Conservation (phyloP, 2,113 vertebrate genomes). For the Takifugu bimaculatus region DNA sequence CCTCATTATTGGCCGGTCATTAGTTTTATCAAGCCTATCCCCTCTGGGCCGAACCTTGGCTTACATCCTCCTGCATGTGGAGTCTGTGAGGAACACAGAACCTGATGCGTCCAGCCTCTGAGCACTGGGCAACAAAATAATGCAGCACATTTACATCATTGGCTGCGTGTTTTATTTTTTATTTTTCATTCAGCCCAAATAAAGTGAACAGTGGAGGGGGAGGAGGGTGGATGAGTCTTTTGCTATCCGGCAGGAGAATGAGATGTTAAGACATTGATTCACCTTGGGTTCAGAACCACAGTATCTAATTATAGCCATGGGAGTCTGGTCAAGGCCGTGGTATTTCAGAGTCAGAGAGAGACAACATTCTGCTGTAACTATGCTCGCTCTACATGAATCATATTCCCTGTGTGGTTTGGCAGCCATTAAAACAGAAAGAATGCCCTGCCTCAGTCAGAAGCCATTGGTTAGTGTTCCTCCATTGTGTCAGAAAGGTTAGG, state of each 20-base stretch:
- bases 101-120: conserved; percentile 22
- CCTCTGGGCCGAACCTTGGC: conserved; percentile 31
- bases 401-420: conserved; percentile 67
- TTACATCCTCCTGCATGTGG: conserved; percentile 14
- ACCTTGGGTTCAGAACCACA: conserved; percentile 69
- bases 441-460: conserved; percentile 64
- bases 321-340: conserved; percentile 68
- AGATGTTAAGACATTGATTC: conserved; percentile 70
- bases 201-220: conserved; percentile 16
- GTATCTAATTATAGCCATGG: conserved; percentile 70
- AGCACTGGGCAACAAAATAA: conserved; percentile 52
- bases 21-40: conserved; percentile 58
- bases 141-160: conserved; percentile 46
- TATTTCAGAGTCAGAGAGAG: conserved; percentile 60
- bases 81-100: conserved; percentile 38
- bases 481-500: conserved; percentile 58
- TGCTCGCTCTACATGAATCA: conserved; percentile 70
- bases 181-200: conserved; percentile 53
- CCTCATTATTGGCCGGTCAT: conserved; percentile 41
- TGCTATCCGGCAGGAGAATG: conserved; percentile 55
- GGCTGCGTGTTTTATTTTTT: conserved; percentile 27
- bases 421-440: conserved; percentile 71
- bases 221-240: conserved; percentile 22
- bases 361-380: conserved; percentile 67
- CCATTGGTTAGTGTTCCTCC: conserved; percentile 50